Evolutionary conservation across 2,888 invertebrate species (phyloP), one percentile per base, ranked within the genome.

Genomic region (Erynnis tages): DNA sequence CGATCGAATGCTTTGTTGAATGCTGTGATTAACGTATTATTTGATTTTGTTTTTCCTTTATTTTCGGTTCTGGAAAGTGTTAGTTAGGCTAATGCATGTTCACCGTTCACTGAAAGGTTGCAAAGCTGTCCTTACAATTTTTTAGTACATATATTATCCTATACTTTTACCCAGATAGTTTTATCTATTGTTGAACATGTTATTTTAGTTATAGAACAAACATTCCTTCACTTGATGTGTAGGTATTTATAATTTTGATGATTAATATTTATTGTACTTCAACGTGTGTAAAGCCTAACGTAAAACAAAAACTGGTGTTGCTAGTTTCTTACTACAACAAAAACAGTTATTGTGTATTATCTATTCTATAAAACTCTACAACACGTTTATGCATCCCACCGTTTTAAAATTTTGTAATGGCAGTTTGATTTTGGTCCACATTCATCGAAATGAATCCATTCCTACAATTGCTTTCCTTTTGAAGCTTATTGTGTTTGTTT

Each of bases 401-500:
- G 2, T 37, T 21, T 0, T 38, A 25, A 49, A 17, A 56, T 59
- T 58, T 66, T 68, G 69, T 74, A 71, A 74, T 53, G 73, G 62
- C 76, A 70, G 73, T 73, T 52, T 52, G 14, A 5, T 44, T 45
- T 35, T 38, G 29, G n/a, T 21, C 19, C 19, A 43, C n/a, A 10
- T 23, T 11, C 35, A 43, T 19, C 8, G 10, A 21, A 38, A 47
- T 17, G 8, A 7, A n/a, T 21, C 29, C 50, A 57, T 47, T 19
- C 14, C 35, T 56, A 48, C 40, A 53, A 58, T 60, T 61, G 62
- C 63, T 62, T 69, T 40, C 35, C 61, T 44, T 69, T 63, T 45
- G 29, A 66, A 62, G 82, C 83, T 84, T 84, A 66, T 25, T 79
- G 81, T 86, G 76, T 74, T 67, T 69, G 80, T 82, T 59, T 64